Base-by-base conservation (phyloP, 2,797 vertebrate species). In the Sciurus carolinensis region DNA sequence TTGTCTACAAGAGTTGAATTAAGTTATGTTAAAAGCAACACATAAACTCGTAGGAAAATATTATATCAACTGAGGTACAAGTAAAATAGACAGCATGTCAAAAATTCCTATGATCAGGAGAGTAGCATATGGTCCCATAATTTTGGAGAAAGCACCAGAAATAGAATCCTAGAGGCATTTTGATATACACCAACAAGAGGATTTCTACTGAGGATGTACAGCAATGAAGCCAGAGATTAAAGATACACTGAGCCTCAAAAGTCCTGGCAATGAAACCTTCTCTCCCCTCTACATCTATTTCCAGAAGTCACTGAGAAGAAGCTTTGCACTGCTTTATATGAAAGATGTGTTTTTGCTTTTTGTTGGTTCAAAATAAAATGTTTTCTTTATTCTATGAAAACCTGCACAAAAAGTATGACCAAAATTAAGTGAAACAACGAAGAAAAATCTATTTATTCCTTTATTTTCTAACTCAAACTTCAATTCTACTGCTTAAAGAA, bases 1-100 rank as follows among this genome's bases (percentile, higher is more conserved):
- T 91, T 89, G 80, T 97, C 94, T 95, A 95, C 72, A 95, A 79
- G 66, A 93, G 71, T 54, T 44, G 62, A 95, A 97, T 95, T 95
- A 96, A 96, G 82, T 91, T 87, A 93, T 95, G 84, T 97, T 94
- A 93, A 96, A 94, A 93, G 62, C 77, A 97, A 87, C 69, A 92
- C 3, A 64, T 85, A 77, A 95, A 95, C 75, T 81, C 95, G 26
- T 89, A 95, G 72, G 30, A 93, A 97, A 97, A 87, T 66, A 97
- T 72, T 89, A 90, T 93, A 80, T 94, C 91, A 97, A 52, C 62
- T 86, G 69, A 94, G 59, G 15, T 88, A 62, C 33, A 86, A 72
- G 30, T 69, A 71, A 94, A 91, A 91, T 44, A 92, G 54, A 87
- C 3, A 86, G 24, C n/a, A 77, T 72, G 44, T 44, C 66, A 71